Base-by-base conservation (phyloP, 2,797 vertebrate genomes). In the Sciurus vulgaris region DNA sequence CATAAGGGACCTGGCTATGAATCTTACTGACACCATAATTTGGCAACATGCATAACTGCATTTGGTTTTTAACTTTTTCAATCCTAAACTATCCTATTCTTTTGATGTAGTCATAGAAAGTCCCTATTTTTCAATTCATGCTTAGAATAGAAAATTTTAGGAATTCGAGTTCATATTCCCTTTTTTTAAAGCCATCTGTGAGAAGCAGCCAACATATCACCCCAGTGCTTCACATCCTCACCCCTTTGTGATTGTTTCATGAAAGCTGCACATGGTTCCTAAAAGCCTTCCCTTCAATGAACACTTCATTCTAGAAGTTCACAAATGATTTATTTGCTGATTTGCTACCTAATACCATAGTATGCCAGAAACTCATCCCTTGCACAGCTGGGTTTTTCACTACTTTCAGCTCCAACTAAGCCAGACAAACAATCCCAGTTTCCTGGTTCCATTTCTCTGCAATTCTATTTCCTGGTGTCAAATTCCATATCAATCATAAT, bases 41-140 rank as follows among this genome's bases (percentile, higher is more conserved):
- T 84, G 17, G 41, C 35, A 84, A 83, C 41, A 30, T 65, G 33
- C 15, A 63, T 79, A 67, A 79, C 1, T 79, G 18, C 17, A 79
- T 89, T 82, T 93, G 41, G 38, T 76, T 96, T 90, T 94, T 76
- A 61, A 77, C 15, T n/a, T 95, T 94, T 85, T 63, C 54, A 41
- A 76, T 24, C 44, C 17, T 65, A 69, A 94, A 91, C 72, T 89
- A 82, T 17, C 65, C 59, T 76, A 86, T 70, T 86, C 38, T 86
- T 93, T 94, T 51, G 70, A 22, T 30, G 9, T 2, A 76, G 33
- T 72, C 35, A 69, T 13, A 67, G 41, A 79, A 91, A 96, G 28
- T 56, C 8, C 22, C 26, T 54, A 82, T 24, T 81, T 93, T 95
- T 90, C 74, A 89, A 83, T 74, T 33, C 61, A 88, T 30, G 41